Evolutionary conservation across 2,888 invertebrate genomes (phyloP).

Genomic region (Anarsia innoxiella): DNA sequence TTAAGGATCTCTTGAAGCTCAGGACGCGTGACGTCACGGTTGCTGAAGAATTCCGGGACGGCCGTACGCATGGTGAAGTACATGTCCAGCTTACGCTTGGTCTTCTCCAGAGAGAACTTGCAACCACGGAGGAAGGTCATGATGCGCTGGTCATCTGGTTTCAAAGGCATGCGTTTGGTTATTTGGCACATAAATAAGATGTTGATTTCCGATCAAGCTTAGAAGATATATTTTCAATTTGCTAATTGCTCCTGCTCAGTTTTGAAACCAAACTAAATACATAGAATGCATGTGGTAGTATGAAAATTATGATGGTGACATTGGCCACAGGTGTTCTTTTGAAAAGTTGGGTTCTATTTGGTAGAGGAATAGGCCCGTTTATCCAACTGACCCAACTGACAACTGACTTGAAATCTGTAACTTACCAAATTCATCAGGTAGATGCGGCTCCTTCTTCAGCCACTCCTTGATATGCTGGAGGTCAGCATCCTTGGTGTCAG

Average conservation of each 20-base stretch:
- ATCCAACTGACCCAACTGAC: neutral
- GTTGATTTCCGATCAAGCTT: no score
- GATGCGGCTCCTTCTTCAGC: constrained; percentile 79
- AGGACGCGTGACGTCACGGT: constrained; percentile 82
- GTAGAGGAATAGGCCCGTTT: no score
- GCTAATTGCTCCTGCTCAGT: no score
- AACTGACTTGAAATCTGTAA: neutral
- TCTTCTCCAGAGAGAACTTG: constrained; percentile 90
- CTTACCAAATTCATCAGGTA: constrained; percentile 76
- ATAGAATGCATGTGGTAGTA: neutral
- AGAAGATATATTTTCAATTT: no score
- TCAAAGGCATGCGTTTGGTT: no score
- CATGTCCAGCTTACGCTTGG: constrained; percentile 90
- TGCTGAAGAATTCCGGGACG: constrained; percentile 87
- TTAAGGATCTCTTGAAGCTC: constrained; percentile 82
- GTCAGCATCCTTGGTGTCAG: constrained; percentile 74
- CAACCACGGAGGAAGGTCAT: constrained; percentile 89
- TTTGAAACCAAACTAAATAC: neutral
- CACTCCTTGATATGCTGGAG: constrained; percentile 79
- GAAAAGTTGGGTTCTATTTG: no score
- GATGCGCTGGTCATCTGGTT: constrained; percentile 85
- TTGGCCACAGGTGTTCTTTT: no score
- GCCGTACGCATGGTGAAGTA: constrained; percentile 90
- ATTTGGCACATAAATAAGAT: no score
- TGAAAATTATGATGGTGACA: no score